Conservation (phyloP, 2,888 invertebrate genomes). For the Drosophila yooni region DNA sequence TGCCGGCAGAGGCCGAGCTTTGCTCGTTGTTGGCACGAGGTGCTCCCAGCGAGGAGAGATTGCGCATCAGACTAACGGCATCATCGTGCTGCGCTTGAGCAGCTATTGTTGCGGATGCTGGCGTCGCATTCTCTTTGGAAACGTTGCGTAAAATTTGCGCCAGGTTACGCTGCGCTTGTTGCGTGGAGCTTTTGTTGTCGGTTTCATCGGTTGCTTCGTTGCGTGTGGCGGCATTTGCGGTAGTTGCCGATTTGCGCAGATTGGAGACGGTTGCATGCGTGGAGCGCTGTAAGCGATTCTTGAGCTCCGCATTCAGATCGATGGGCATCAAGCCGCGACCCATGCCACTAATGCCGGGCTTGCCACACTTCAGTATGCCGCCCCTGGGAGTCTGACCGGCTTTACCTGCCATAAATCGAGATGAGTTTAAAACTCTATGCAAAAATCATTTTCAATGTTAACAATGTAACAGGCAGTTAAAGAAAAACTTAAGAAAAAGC, state of each 20-base stretch:
- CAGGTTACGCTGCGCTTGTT: constrained; percentile 73
- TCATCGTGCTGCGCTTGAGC: constrained; percentile 78
- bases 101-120: background rate
- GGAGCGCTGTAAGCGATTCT: constrained; percentile 84
- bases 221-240: constrained; percentile 67
- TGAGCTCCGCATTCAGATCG: constrained; percentile 84
- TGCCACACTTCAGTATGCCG: constrained; percentile 80
- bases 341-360: constrained; percentile 79
- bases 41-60: constrained; percentile 81
- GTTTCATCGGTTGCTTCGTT: constrained; percentile 66
- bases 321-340: constrained; percentile 82
- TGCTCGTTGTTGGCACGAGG: constrained; percentile 36
- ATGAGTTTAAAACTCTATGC: background rate
- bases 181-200: constrained; percentile 34
- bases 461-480: background rate
- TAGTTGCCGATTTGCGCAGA: constrained; percentile 83
- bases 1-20: constrained; percentile 7
- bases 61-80: constrained; percentile 83
- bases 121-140: constrained; percentile 78
- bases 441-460: background rate
- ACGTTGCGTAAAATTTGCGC: constrained; percentile 82
- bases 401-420: constrained; percentile 40
- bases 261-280: constrained; percentile 84
- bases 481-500: constrained; percentile 9
- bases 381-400: constrained; percentile 70